These are phyloP conservation scores for Lordiphosa mommai DNA, from an alignment of 1,140 invertebrate genomes.

Conservation along the genomic window DNA sequence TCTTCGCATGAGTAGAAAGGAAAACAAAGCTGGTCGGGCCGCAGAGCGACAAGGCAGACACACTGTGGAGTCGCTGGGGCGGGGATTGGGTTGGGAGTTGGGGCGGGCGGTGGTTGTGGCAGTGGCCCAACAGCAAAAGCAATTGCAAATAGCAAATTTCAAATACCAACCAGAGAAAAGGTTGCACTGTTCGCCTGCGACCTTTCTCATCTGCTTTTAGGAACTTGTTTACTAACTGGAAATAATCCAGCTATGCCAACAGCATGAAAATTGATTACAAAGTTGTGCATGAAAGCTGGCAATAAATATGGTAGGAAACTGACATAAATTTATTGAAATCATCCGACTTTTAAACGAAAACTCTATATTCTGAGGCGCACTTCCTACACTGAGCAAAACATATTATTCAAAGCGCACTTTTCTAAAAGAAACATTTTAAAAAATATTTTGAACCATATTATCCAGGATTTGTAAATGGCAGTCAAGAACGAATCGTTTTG, in stretches of 20 bases:
- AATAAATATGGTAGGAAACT: not conserved
- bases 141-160: conserved; percentile 22
- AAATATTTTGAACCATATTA: too few species aligned
- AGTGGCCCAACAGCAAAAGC: conserved; percentile 20
- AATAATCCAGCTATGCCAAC: conserved; percentile 15
- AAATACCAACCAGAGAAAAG: conserved; percentile 1
- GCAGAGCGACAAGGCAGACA: not conserved
- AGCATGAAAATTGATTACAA: not conserved
- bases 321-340: not conserved
- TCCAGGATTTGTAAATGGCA: too few species aligned
- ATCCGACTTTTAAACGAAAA: too few species aligned
- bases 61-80: too few species aligned
- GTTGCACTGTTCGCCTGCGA: too few species aligned
- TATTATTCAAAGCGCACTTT: too few species aligned
- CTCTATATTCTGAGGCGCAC: too few species aligned
- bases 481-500: too few species aligned
- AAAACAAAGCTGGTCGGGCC: not conserved
- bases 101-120: conserved; percentile 2
- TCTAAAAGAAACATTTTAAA: too few species aligned
- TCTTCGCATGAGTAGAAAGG: not conserved
- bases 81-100: too few species aligned
- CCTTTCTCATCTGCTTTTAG: not conserved
- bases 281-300: not conserved
- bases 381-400: too few species aligned
- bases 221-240: conserved; percentile 1